phyloP scores from a whole-genome alignment of 2,113 vertebrate species.

The Pygoscelis adeliae region DNA sequence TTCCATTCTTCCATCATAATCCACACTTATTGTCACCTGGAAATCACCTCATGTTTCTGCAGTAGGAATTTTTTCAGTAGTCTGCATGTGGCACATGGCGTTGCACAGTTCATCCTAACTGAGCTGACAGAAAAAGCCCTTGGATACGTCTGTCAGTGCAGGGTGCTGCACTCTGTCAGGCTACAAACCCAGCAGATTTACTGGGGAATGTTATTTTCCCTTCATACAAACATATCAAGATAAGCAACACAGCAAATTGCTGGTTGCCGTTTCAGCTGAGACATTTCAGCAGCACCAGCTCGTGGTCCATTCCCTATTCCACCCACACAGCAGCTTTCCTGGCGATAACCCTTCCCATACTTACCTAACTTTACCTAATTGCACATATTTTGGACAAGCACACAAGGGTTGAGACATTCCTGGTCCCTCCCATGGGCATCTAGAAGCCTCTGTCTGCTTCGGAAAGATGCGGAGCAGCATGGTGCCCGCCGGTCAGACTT shows the following conservation, averaged over 20 bases:
- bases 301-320: background rate
- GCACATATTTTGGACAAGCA: background rate
- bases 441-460: background rate
- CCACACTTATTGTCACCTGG: background rate
- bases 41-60: background rate
- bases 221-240: background rate
- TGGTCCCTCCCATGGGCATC: background rate
- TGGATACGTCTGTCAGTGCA: background rate
- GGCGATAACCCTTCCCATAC: background rate
- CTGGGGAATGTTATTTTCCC: background rate
- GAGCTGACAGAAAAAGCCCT: background rate
- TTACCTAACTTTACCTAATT: background rate
- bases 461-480: background rate
- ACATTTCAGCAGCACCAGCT: background rate
- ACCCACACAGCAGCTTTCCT: background rate
- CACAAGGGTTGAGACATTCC: background rate
- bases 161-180: background rate
- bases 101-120: background rate
- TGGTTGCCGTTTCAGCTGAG: background rate
- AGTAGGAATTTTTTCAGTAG: background rate
- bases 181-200: background rate
- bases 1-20: background rate
- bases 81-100: background rate
- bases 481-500: background rate
- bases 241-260: background rate